Evolutionary conservation across 2,113 vertebrate species (phyloP), one percentile per base, ranked within the genome.

Genomic region (Conger conger): DNA sequence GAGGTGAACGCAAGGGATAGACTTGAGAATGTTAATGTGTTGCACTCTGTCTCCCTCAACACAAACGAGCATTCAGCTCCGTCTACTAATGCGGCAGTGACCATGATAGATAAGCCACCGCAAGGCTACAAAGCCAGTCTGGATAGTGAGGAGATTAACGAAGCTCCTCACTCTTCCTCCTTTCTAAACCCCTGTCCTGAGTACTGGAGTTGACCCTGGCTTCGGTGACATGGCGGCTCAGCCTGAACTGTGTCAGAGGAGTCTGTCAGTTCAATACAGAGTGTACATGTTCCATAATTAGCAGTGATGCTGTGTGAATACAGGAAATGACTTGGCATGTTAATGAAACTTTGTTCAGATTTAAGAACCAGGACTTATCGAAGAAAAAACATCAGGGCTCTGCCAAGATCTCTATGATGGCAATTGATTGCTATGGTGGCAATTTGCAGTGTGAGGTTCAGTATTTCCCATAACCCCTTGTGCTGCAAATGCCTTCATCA

Each of bases 401-500:
- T 94, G 93, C 93, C 93, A 95, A 89, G 84, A 92, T 93, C 93
- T 73, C 93, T 89, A 91, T 92, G 93, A 95, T 92, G 89, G 94
- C 94, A n/a, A n/a, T n/a, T n/a, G 84, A 92, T 93, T 93, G 73
- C 93, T 89, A 91, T 92, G 93, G 94, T 92, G 89, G 94, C 94
- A 94, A 95, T 95, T 95, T 95, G 93, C 92, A 90, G 93, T 93
- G 92, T 94, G 94, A 95, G 92, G 95, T n/a, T n/a, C n/a, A n/a
- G n/a, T 94, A 95, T 95, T 94, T 93, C 90, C 92, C 90, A 87
- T 91, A 93, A 92, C 91, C 92, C 88, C 88, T 63, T 86, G 89
- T 90, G 89, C 92, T 89, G 90, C 90, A 40, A 90, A 88, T 89
- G 91, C 91, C 94, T 89, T 91, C 90, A 90, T 90, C 86, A 82